Percentiles rank a stretch among this genome's conserved stretches.
phyloP scores from a whole-genome alignment of 2,888 invertebrate species.

The Hedya salicella region DNA sequence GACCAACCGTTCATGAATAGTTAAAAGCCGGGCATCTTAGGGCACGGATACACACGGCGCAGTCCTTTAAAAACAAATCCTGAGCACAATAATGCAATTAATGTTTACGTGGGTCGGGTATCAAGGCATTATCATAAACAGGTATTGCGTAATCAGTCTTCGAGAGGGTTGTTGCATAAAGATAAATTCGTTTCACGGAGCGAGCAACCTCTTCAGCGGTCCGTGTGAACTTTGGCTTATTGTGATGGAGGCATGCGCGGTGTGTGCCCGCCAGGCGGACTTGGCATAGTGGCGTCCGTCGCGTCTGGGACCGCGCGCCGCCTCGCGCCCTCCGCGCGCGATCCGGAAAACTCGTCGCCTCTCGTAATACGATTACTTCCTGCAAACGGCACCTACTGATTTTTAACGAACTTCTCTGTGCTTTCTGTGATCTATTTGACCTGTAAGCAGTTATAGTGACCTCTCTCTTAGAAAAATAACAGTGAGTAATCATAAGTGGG shows the following conservation, averaged over 20 bases:
- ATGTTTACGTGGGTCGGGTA: slow-evolving; percentile 36
- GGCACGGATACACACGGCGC: slow-evolving; percentile 53
- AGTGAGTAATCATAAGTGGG: slow-evolving; percentile 59
- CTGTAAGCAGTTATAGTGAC: slow-evolving; percentile 3
- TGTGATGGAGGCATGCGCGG: slow-evolving; percentile 78
- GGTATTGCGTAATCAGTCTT: slow-evolving; percentile 48
- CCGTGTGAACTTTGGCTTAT: slow-evolving; percentile 74
- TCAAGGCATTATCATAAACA: slow-evolving; percentile 31
- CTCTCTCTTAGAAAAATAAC: slow-evolving; percentile 1
- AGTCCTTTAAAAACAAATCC: slow-evolving; percentile 23
- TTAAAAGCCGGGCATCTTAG: slow-evolving; percentile 62
- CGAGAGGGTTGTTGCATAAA: slow-evolving; percentile 65
- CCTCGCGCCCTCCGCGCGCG: slow-evolving; percentile 46
- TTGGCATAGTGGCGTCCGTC: slow-evolving; percentile 69
- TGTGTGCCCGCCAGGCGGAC: slow-evolving; percentile 54
- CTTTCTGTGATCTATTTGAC: slow-evolving; percentile 8
- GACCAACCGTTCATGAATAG: slow-evolving; percentile 71
- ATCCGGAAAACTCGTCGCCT: slow-evolving; percentile 55
- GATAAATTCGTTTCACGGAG: slow-evolving; percentile 69
- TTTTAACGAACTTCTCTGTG: slow-evolving; percentile 24
- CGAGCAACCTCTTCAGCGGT: slow-evolving; percentile 65
- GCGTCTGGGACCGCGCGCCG: slow-evolving; percentile 62
- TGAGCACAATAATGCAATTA: slow-evolving; percentile 28
- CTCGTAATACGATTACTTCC: slow-evolving; percentile 69
- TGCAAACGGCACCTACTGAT: neutral